A percentile compares a stretch with the other conserved stretches of the same genome.
phyloP scores from a whole-genome alignment of 1,140 invertebrate genomes.

The Periplaneta americana region DNA sequence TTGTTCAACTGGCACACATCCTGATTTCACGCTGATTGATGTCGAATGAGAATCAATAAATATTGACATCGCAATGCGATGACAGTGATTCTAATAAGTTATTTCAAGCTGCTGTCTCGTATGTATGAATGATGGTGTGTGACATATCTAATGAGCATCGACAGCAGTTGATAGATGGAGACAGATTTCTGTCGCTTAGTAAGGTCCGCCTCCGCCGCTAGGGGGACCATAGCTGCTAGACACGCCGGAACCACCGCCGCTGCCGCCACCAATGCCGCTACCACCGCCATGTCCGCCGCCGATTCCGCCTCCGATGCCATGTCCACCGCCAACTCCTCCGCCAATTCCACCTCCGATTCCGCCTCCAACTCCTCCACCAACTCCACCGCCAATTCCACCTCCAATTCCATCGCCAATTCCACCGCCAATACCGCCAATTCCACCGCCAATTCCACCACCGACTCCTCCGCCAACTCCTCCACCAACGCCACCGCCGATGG shows the following conservation, averaged over 20 bases:
- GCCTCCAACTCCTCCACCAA: neutral
- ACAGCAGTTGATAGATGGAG: neutral
- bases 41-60: neutral
- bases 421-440: neutral
- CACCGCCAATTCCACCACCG: neutral
- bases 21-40: neutral
- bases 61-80: too few species aligned
- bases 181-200: too few species aligned
- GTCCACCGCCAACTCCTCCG: neutral
- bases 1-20: neutral
- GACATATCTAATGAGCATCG: neutral
- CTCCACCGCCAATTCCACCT: neutral
- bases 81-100: neutral
- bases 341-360: neutral
- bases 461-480: constrained; percentile 32
- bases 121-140: neutral
- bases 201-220: neutral
- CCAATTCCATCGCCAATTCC: neutral
- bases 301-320: neutral
- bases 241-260: neutral
- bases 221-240: neutral
- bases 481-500: neutral
- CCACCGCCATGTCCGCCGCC: neutral
- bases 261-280: neutral
- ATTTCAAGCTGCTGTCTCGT: neutral